Conservation (phyloP, 2,888 invertebrate genomes). For the Tiliacea aurago region DNA sequence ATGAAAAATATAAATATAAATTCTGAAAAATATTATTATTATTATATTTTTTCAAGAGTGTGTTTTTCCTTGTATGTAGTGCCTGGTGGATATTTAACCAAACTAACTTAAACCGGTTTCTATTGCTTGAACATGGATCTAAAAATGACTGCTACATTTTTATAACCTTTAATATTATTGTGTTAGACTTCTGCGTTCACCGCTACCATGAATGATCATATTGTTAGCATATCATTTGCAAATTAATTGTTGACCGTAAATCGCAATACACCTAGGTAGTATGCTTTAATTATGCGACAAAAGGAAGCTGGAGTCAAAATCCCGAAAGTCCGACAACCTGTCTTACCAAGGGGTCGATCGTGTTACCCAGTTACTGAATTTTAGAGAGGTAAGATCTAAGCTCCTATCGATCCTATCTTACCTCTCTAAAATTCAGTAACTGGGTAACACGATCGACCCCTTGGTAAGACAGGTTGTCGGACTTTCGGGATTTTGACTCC, state of each 20-base stretch:
- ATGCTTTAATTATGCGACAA: not conserved
- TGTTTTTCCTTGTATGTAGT: not conserved
- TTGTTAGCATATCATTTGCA: too few relatives aligned
- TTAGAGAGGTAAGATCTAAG: too few relatives aligned
- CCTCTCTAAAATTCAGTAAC: too few relatives aligned
- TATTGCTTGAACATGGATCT: not conserved
- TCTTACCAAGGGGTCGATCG: not conserved
- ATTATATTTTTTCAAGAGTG: not conserved
- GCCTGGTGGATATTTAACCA: too few relatives aligned
- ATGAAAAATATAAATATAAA: not conserved
- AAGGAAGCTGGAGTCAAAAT: not conserved
- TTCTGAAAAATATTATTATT: not conserved
- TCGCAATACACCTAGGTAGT: not conserved
- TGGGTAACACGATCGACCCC: not conserved
- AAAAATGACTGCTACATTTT: not conserved
- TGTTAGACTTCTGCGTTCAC: too few relatives aligned
- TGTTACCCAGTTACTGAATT: not conserved
- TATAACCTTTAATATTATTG: too few relatives aligned
- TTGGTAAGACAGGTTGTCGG: not conserved
- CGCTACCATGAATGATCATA: too few relatives aligned
- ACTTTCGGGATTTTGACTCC: not conserved
- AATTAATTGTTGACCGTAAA: not conserved
- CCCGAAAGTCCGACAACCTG: not conserved
- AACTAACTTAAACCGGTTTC: not conserved
- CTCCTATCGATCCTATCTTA: too few relatives aligned